Evolutionary conservation across 2,113 vertebrate genomes (phyloP), one percentile per base, ranked within the genome.

Genomic region (Xerus inauris): DNA sequence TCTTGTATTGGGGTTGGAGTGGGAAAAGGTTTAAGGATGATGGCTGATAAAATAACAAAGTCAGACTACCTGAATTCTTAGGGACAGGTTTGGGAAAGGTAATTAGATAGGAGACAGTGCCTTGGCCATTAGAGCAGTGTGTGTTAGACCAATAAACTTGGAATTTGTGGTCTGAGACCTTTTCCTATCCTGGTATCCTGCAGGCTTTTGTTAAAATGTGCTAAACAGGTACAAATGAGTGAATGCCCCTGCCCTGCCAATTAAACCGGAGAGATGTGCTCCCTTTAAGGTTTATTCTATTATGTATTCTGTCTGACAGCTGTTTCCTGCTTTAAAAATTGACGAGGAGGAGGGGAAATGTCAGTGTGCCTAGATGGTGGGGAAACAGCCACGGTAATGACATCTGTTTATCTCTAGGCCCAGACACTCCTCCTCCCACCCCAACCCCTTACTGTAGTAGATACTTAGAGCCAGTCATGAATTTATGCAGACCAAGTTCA

Each of bases 311-410:
- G 59, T 87, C 91, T 92, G 91, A 45, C 87, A 86, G 6, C 95
- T 87, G 88, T 51, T 57, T 95, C 72, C 59, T 28, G 2, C 94
- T 95, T 97, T 95, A 92, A 65, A 84, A 59, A 71, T 20, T 93
- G 51, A 96, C 13, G 0, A 3, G 6, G 85, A 65, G 14, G 82
- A n/a, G 65, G 9, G 54, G 28, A 83, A 64, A 51, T 65, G 49
- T 19, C 4, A 22, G 13, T 0, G 2, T 79, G 32, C 7, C 0
- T 2, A 76, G 45, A 1, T 93, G 28, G 62, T 72, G 45, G 89
- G 76, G 57, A 83, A 89, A 0, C 28, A 80, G 6, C 2, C 3
- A 73, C 26, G 8, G 0, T 9, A n/a, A 62, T 54, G 83, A 77
- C 85, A 93, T 96, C 85, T 77, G 65, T 81, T 59, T 84, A 0